Evolutionary conservation across 2,888 invertebrate genomes (phyloP).

Genomic region (Drosophila paranaensis): DNA sequence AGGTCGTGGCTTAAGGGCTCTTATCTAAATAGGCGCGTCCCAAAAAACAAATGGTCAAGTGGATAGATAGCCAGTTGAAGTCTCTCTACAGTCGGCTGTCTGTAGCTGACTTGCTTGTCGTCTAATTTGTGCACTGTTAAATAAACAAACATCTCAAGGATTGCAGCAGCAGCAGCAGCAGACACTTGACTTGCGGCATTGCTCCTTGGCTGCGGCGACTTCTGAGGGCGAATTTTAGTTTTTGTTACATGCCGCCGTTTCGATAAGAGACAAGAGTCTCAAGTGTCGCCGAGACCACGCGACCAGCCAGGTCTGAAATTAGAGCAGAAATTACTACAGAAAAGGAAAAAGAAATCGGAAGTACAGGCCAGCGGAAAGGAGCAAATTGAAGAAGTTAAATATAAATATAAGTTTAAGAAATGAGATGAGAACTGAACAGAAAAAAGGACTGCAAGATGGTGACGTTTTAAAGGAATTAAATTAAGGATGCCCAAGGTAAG

Average conservation of each 20-base stretch:
- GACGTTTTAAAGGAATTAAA: neutral
- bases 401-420: neutral
- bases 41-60: conserved; percentile 79
- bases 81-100: neutral
- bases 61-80: conserved; percentile 57
- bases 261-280: conserved; percentile 44
- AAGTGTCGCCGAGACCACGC: conserved; percentile 49
- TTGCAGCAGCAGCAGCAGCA: conserved; percentile 21
- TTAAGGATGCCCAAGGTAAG: too few relatives aligned
- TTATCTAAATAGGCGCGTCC: conserved; percentile 81
- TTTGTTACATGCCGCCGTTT: conserved; percentile 45
- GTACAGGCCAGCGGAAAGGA: neutral
- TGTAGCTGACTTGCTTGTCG: conserved; percentile 40
- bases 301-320: conserved; percentile 19
- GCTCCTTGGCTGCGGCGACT: conserved; percentile 42
- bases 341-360: conserved; percentile 1
- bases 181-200: conserved; percentile 57
- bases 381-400: neutral
- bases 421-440: neutral
- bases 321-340: conserved; percentile 1
- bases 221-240: conserved; percentile 49
- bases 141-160: conserved; percentile 72
- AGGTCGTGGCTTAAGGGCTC: conserved; percentile 24
- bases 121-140: conserved; percentile 80
- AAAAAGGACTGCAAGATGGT: neutral